phyloP scores from a whole-genome alignment of 2,888 invertebrate species.

The Ormyrus rosae region DNA sequence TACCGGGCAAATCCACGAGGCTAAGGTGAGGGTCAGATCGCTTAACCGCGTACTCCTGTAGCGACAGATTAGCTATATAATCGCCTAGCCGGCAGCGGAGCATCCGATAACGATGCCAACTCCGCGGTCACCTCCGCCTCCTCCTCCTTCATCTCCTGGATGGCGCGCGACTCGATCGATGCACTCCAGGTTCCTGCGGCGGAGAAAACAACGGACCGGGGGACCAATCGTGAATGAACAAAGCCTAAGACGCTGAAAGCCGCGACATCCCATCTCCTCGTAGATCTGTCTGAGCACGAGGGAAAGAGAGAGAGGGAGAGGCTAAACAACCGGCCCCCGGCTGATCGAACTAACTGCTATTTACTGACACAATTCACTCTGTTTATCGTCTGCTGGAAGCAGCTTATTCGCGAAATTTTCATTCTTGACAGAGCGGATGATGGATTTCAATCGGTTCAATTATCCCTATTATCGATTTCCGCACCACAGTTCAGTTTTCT shows the following conservation, averaged over 20 bases:
- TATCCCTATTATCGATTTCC: not conserved
- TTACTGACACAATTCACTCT: constrained; percentile 21
- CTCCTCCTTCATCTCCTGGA: constrained; percentile 7
- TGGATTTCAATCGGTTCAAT: not conserved
- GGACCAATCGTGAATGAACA: constrained; percentile 1
- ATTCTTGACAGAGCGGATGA: not conserved
- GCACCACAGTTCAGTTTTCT: no score
- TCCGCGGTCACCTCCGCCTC: not conserved
- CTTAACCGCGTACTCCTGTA: constrained; percentile 14
- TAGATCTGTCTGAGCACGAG: no score
- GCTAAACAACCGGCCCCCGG: not conserved
- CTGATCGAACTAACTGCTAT: constrained; percentile 30
- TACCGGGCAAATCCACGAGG: not conserved
- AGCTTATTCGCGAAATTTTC: not conserved
- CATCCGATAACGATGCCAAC: not conserved
- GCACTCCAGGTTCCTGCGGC: not conserved
- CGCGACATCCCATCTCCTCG: not conserved
- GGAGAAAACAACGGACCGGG: constrained; percentile 5
- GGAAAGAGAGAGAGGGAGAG: no score
- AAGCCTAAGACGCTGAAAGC: constrained; percentile 33
- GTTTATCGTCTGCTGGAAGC: not conserved
- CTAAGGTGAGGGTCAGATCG: not conserved
- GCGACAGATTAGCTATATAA: constrained; percentile 33
- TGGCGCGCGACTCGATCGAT: not conserved
- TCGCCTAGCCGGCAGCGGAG: not conserved